Base-by-base conservation (phyloP, 2,888 invertebrate species). In the Sphaeridia pumilis region DNA sequence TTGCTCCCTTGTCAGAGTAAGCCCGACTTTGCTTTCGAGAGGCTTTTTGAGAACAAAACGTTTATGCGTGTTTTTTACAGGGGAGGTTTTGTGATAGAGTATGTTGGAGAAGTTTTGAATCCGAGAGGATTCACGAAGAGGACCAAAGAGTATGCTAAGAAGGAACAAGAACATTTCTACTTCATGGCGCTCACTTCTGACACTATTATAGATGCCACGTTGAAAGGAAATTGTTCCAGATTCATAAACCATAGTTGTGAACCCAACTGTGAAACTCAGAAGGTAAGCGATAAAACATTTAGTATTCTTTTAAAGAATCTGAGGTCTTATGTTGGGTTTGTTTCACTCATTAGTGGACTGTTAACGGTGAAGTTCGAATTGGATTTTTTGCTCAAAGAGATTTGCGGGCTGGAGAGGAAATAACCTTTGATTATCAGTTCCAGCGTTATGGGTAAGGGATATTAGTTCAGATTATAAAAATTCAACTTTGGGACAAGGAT, bases 181-280 rank as follows among this genome's bases (percentile, higher is more conserved):
- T 95, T 97, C 70, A 97, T 98, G 95, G 87, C 94, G 0, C 73
- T 97, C 43, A 84, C 90, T 68, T 84, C 87, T 1, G 92, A 94
- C 71, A 83, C 87, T 57, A 83, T 90, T 52, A 97, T 99, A 56
- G 98, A 99, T 73, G 98, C 98, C 2, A 97, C 97, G 0, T 73
- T 80, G 65, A 92, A 87, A 71, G 98, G 98, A 28, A 98, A 95
- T 70, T 82, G 89, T 55, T 95, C 97, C 0, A 76, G 98, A 36
- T 99, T 97, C 69, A 94, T 98, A 65, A 99, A 99, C 72, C 98
- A 99, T 70, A 94, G 94, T 43, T 99, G 98, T 70, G 93, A 95
- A 66, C 98, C 98, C 0, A 98, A 98, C 71, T 88, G 94, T 3
- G 93, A 93, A 73, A 97, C 97, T 0, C 95, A 98, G 72, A 98